Evolutionary conservation across 2,113 vertebrate species (phyloP).

Genomic region (Notothenia coriiceps): DNA sequence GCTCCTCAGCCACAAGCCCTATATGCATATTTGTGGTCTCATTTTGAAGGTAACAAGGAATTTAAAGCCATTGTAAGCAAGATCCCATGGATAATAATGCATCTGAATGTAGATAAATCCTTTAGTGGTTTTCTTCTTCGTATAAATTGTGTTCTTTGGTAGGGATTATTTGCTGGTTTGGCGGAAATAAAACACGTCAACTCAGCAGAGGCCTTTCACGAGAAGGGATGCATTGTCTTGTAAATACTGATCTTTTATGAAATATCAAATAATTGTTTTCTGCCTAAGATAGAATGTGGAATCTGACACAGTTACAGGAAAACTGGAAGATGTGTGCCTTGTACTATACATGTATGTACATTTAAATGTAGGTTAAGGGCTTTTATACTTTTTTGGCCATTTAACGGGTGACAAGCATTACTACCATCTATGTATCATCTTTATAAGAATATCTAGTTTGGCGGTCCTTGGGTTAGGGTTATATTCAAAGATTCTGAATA

Average conservation of each 20-base stretch:
- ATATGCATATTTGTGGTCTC: too few relatives aligned
- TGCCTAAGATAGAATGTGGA: background rate
- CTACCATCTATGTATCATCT: background rate
- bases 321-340: background rate
- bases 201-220: conserved; percentile 16
- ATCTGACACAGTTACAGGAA: conserved; percentile 1
- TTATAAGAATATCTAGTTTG: background rate
- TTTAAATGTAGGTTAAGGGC: background rate
- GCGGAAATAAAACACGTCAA: conserved; percentile 42
- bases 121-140: conserved; percentile 27
- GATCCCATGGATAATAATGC: too few relatives aligned
- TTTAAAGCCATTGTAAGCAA: too few relatives aligned
- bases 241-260: conserved; percentile 13
- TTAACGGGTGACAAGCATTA: background rate
- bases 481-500: background rate
- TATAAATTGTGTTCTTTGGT: conserved; percentile 24
- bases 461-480: too few relatives aligned
- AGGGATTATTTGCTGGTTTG: conserved; percentile 24
- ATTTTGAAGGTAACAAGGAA: too few relatives aligned
- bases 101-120: background rate
- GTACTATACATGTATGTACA: background rate
- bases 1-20: too few relatives aligned
- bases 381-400: background rate
- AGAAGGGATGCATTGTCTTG: background rate
- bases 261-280: conserved; percentile 2